Conservation (phyloP, 1,140 invertebrate species). For the Drosophila equinoxialis region DNA sequence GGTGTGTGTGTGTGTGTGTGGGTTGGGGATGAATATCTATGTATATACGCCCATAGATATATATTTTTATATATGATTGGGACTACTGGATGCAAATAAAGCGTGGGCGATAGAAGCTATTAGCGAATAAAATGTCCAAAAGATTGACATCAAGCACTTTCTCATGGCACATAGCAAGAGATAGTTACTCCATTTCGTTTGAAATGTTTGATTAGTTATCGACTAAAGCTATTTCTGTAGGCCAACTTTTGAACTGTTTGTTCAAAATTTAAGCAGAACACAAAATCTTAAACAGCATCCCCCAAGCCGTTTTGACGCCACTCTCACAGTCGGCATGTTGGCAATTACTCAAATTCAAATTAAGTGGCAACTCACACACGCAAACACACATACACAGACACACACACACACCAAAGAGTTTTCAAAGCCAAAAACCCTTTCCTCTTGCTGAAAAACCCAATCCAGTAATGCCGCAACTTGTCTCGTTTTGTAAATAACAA, state of each 20-base stretch:
- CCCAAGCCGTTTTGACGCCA: background rate
- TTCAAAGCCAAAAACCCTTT: background rate
- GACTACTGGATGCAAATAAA: background rate
- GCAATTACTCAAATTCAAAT: slow-evolving; percentile 81
- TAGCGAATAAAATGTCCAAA: background rate
- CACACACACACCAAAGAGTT: slow-evolving; percentile 25
- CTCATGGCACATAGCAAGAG: too few species aligned
- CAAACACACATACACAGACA: slow-evolving; percentile 29
- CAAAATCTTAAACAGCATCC: too few species aligned
- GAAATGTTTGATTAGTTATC: background rate
- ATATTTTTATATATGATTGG: background rate
- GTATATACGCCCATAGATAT: background rate
- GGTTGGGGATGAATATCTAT: background rate
- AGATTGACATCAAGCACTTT: background rate
- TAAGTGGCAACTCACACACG: slow-evolving; percentile 65
- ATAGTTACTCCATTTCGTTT: too few species aligned
- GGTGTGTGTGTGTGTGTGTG: slow-evolving; percentile 6
- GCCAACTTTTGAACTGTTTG: too few species aligned
- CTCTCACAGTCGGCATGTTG: slow-evolving; percentile 34
- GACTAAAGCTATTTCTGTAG: background rate
- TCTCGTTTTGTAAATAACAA: slow-evolving; percentile 83
- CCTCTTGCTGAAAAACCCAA: slow-evolving; percentile 28
- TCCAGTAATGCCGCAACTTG: slow-evolving; percentile 74
- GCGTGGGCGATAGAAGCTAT: slow-evolving; percentile 7
- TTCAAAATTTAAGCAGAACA: background rate